These are phyloP conservation scores for Sinocyclocheilus maitianheensis DNA, from an alignment of 2,113 vertebrate species.

Conservation along the genomic window DNA sequence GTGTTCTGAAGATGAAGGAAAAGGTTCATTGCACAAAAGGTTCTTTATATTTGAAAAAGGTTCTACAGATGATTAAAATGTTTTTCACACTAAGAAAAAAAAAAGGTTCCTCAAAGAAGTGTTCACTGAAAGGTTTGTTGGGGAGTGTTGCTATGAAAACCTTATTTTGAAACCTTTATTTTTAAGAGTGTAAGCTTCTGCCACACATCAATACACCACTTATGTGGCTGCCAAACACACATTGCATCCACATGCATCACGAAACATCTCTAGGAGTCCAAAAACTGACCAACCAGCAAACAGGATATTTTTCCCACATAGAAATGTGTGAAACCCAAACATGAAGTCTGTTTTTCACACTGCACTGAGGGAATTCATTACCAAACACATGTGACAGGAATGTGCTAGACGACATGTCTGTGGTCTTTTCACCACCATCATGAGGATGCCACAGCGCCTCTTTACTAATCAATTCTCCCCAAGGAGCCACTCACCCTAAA, in stretches of 20 bases:
- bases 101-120: not conserved
- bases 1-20: too few relatives aligned
- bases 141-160: not conserved
- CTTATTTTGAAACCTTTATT: not conserved
- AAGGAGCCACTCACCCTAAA: constrained; percentile 16
- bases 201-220: not conserved
- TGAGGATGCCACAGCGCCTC: constrained; percentile 26
- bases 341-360: not conserved
- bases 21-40: not conserved
- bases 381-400: constrained; percentile 39
- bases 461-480: constrained; percentile 16
- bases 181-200: not conserved
- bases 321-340: not conserved
- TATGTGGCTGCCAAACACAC: not conserved
- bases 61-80: not conserved
- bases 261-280: not conserved
- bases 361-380: constrained; percentile 50
- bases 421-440: constrained; percentile 22
- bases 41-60: not conserved
- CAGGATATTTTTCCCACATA: not conserved
- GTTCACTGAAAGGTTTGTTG: too few relatives aligned
- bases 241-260: not conserved
- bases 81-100: not conserved
- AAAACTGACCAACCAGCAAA: constrained; percentile 1
- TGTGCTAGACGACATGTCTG: not conserved